Evolutionary conservation across 2,797 vertebrate genomes (phyloP).

Genomic region (Sparidentex hasta): DNA sequence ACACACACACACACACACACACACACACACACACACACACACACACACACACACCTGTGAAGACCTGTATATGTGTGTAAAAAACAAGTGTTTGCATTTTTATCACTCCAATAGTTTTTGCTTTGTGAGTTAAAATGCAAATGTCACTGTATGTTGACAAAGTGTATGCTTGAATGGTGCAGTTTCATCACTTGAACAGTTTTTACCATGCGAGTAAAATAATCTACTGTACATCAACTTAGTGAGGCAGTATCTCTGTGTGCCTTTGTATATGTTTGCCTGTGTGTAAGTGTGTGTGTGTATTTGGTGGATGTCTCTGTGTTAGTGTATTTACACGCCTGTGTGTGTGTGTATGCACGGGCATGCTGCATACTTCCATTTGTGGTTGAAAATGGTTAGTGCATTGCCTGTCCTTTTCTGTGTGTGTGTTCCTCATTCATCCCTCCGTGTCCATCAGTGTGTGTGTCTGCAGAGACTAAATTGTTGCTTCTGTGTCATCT

Average conservation of each 20-base stretch:
- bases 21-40: background rate
- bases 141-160: background rate
- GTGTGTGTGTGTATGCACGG: too few species aligned
- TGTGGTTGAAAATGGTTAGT: too few species aligned
- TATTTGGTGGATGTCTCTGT: too few species aligned
- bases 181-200: background rate
- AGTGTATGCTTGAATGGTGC: slow-evolving; percentile 3
- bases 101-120: background rate
- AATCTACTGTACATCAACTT: background rate
- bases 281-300: background rate
- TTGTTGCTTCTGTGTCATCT: slow-evolving; percentile 16
- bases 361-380: background rate
- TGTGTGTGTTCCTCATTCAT: background rate
- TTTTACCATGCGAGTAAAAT: background rate
- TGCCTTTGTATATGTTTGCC: background rate
- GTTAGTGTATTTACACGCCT: too few species aligned
- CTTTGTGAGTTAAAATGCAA: background rate
- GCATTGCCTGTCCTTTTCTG: background rate
- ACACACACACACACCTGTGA: background rate
- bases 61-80: background rate
- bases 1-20: background rate
- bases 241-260: background rate
- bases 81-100: background rate
- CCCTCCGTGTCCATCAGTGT: background rate
- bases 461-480: slow-evolving; percentile 6